Evolutionary conservation across 2,797 vertebrate genomes (phyloP).

Genomic region (Enteromius afrohamiltoni): DNA sequence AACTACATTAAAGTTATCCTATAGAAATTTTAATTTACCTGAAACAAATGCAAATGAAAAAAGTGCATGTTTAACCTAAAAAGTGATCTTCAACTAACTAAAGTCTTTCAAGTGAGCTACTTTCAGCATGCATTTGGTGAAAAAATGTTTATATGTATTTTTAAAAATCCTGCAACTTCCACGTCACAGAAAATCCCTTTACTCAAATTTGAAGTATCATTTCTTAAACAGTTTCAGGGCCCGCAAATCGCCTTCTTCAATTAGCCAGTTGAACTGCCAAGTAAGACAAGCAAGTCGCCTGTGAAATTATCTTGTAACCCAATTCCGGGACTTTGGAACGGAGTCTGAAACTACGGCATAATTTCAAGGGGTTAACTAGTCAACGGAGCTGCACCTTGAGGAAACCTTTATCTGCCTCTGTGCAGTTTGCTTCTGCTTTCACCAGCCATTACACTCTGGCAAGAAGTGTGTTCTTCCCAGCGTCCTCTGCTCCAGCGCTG

Average conservation of each 20-base stretch:
- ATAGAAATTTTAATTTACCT: not conserved
- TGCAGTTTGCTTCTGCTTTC: constrained; percentile 62
- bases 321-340: constrained; percentile 84
- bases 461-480: constrained; percentile 46
- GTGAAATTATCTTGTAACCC: constrained; percentile 87
- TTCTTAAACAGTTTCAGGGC: constrained; percentile 79
- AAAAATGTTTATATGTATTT: constrained; percentile 51
- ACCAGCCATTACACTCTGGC: constrained; percentile 60
- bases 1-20: not conserved
- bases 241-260: constrained; percentile 82
- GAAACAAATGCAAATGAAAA: not conserved
- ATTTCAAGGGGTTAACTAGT: constrained; percentile 80
- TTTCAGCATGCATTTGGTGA: constrained; percentile 39
- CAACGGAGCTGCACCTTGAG: constrained; percentile 78
- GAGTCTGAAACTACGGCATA: constrained; percentile 82
- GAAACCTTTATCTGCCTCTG: constrained; percentile 69
- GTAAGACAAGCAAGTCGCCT: constrained; percentile 87
- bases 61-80: not conserved
- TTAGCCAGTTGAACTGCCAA: constrained; percentile 87
- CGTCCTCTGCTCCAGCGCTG: constrained; percentile 25
- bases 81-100: not conserved
- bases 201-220: constrained; percentile 77
- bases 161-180: constrained; percentile 51
- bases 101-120: not conserved
- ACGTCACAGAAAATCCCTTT: constrained; percentile 63